Percentiles rank a stretch among this genome's conserved stretches.
Evolutionary conservation across 2,888 invertebrate genomes (phyloP).

Genomic region (Bugula neritina): DNA sequence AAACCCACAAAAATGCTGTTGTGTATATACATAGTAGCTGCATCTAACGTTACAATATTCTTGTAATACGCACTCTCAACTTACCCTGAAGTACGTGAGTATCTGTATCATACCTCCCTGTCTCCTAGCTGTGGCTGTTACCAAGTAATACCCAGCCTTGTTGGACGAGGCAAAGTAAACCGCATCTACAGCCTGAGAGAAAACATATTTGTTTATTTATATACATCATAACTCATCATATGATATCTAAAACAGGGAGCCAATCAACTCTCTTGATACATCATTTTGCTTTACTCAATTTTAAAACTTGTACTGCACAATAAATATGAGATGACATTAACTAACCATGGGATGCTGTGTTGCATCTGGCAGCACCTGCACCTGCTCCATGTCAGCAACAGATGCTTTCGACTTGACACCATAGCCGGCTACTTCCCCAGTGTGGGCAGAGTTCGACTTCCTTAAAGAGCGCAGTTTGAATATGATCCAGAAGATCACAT

Average conservation of each 20-base stretch:
- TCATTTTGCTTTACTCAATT: too few relatives aligned
- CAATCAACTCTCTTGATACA: too few relatives aligned
- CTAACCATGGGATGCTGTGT: constrained; percentile 52
- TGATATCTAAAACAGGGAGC: too few relatives aligned
- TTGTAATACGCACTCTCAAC: too few relatives aligned
- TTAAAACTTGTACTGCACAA: too few relatives aligned
- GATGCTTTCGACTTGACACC: constrained; percentile 56
- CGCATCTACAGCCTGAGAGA: constrained; percentile 68
- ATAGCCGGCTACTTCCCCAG: constrained; percentile 45
- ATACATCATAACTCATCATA: too few relatives aligned
- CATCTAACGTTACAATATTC: too few relatives aligned
- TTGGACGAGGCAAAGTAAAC: constrained; percentile 70
- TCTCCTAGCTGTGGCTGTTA: constrained; percentile 58
- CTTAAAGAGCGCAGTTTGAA: constrained; percentile 57
- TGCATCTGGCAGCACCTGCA: constrained; percentile 59
- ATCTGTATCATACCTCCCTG: constrained; percentile 63
- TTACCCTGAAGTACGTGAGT: constrained; percentile 61
- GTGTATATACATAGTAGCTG: too few relatives aligned
- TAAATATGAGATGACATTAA: too few relatives aligned
- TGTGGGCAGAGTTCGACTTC: constrained; percentile 48
- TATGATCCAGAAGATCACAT: constrained; percentile 57
- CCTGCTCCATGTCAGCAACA: constrained; percentile 59
- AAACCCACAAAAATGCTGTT: too few relatives aligned
- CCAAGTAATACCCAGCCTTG: constrained; percentile 62
- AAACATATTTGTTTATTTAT: too few relatives aligned